Conservation (phyloP, 2,113 vertebrate genomes). For the Myotis davidii region DNA sequence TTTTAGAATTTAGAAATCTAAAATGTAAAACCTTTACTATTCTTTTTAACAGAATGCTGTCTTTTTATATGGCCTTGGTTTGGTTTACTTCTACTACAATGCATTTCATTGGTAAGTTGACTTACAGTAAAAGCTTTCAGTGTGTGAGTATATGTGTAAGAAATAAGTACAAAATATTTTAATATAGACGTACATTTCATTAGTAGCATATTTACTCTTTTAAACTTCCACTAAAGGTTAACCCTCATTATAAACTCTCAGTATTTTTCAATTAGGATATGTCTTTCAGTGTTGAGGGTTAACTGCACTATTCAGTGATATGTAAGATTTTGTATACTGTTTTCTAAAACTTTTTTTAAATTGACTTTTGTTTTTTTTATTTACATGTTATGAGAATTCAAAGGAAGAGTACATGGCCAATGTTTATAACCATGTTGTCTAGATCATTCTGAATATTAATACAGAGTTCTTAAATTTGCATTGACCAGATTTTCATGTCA, state of each 20-base stretch:
- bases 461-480: not conserved
- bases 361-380: not conserved
- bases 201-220: not conserved
- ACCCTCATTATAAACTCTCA: not conserved
- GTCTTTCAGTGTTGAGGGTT: not conserved
- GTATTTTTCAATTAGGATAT: not conserved
- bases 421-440: not conserved
- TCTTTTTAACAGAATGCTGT: slow-evolving; percentile 92
- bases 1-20: not conserved
- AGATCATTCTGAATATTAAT: not conserved
- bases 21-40: not conserved
- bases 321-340: not conserved
- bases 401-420: not conserved
- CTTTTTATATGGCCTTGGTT: slow-evolving; percentile 98
- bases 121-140: not conserved
- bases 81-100: slow-evolving; percentile 99
- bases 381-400: not conserved
- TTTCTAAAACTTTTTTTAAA: not conserved
- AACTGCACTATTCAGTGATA: not conserved
- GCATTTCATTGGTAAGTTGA: slow-evolving; percentile 98
- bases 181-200: not conserved
- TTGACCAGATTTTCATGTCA: not conserved
- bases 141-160: not conserved
- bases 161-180: not conserved
- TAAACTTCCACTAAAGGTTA: not conserved